Evolutionary conservation across 1,140 invertebrate species (phyloP).

Genomic region (Drosophila ficusphila): DNA sequence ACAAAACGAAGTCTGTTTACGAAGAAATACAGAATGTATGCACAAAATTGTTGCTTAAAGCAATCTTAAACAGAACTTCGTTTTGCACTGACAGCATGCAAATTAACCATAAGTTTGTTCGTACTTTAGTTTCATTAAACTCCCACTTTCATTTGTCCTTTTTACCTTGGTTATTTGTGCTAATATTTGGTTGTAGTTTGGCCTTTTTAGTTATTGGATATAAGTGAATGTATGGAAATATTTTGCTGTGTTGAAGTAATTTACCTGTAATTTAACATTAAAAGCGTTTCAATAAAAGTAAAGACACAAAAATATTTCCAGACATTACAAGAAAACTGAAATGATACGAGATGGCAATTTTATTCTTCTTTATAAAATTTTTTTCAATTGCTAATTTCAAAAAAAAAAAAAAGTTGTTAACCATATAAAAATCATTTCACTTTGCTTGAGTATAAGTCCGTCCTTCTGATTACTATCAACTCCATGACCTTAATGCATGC

Average conservation of each 20-base stretch:
- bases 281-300: neutral
- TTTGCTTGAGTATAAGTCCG: constrained; percentile 56
- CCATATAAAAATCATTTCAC: constrained; percentile 44
- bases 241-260: neutral
- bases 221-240: constrained; percentile 58
- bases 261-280: neutral
- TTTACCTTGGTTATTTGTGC: constrained; percentile 68
- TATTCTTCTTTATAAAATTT: neutral
- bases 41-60: neutral
- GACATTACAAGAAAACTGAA: constrained; percentile 53
- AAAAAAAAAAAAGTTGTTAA: neutral
- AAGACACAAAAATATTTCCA: constrained; percentile 37
- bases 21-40: neutral
- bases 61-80: constrained; percentile 31
- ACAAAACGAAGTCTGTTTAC: constrained; percentile 57
- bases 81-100: constrained; percentile 67
- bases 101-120: constrained; percentile 39
- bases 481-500: constrained; percentile 59
- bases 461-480: constrained; percentile 51
- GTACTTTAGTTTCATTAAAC: constrained; percentile 53
- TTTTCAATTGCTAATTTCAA: too few relatives aligned
- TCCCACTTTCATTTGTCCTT: constrained; percentile 61
- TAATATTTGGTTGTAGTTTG: constrained; percentile 72
- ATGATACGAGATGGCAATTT: constrained; percentile 23
- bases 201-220: constrained; percentile 43